Percentiles rank a stretch among this genome's conserved stretches.
Evolutionary conservation across 1,140 invertebrate species (phyloP).

Genomic region (Dufourea novaeangliae): DNA sequence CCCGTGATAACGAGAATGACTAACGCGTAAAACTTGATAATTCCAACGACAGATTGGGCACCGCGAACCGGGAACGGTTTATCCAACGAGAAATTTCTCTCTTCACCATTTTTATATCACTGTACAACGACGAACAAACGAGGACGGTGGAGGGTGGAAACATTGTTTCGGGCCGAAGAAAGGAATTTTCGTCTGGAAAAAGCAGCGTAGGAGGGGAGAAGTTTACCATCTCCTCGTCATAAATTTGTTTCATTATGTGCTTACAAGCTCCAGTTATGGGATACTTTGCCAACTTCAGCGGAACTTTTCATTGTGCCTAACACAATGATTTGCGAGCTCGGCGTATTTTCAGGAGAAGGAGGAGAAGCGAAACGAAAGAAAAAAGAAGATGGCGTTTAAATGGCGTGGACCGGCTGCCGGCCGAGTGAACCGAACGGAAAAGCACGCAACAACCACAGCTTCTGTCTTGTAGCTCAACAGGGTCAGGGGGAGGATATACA

Average conservation of each 20-base stretch:
- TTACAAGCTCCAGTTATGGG: slow-evolving; percentile 18
- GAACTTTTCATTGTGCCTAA: slow-evolving; percentile 40
- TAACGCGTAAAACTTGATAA: not conserved
- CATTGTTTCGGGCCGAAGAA: not conserved
- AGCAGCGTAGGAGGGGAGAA: not conserved
- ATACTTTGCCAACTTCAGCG: slow-evolving; percentile 27
- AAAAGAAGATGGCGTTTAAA: slow-evolving; percentile 5
- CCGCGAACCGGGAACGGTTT: too few species aligned
- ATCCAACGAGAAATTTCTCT: too few species aligned
- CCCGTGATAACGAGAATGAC: not conserved
- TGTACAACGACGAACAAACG: not conserved
- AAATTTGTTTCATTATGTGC: slow-evolving; percentile 38
- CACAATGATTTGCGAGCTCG: slow-evolving; percentile 27
- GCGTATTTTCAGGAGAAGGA: not conserved
- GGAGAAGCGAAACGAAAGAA: not conserved
- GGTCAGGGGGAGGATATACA: not conserved
- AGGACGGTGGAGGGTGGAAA: not conserved
- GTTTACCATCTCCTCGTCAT: slow-evolving; percentile 17
- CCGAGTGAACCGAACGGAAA: not conserved
- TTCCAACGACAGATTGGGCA: not conserved
- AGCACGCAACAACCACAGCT: not conserved
- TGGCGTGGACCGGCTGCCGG: not conserved
- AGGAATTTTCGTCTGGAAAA: not conserved
- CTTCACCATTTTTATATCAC: too few species aligned
- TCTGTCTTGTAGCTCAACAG: not conserved